Evolutionary conservation across 2,797 vertebrate genomes (phyloP).

Genomic region (Sebastes diaconus): DNA sequence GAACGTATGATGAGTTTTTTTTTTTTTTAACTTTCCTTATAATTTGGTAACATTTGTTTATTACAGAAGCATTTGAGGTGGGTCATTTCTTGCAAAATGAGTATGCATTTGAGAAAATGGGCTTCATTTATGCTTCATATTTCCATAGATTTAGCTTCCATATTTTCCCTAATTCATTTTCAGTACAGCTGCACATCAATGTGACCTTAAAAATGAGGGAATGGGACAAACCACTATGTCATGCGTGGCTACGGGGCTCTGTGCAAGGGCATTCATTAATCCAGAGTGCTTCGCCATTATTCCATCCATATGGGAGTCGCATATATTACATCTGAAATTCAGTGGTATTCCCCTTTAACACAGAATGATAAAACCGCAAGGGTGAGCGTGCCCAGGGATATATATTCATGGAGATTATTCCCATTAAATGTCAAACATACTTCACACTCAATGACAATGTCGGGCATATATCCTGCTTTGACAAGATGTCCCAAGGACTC

Average conservation of each 20-base stretch:
- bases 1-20: background rate
- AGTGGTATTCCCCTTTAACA: conserved; percentile 65
- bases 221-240: conserved; percentile 47
- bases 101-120: background rate
- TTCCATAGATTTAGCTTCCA: conserved; percentile 1
- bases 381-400: conserved; percentile 16
- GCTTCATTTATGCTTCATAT: background rate
- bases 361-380: conserved; percentile 20
- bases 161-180: conserved; percentile 14
- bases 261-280: conserved; percentile 34
- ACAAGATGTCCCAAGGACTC: conserved; percentile 33
- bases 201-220: conserved; percentile 55
- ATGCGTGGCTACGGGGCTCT: conserved; percentile 43
- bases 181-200: conserved; percentile 21
- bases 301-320: conserved; percentile 29
- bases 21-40: background rate
- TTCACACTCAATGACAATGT: conserved; percentile 48
- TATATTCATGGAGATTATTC: conserved; percentile 36
- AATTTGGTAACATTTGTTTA: background rate
- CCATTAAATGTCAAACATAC: conserved; percentile 55
- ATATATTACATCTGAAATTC: conserved; percentile 62
- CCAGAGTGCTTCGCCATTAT: conserved; percentile 29
- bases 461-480: conserved; percentile 37
- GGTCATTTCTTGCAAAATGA: background rate
- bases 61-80: background rate